A percentile compares a stretch with the other conserved stretches of the same genome.
These are phyloP conservation scores for Myotis planiceps DNA, from an alignment of 2,797 vertebrate genomes.

Conservation along the genomic window DNA sequence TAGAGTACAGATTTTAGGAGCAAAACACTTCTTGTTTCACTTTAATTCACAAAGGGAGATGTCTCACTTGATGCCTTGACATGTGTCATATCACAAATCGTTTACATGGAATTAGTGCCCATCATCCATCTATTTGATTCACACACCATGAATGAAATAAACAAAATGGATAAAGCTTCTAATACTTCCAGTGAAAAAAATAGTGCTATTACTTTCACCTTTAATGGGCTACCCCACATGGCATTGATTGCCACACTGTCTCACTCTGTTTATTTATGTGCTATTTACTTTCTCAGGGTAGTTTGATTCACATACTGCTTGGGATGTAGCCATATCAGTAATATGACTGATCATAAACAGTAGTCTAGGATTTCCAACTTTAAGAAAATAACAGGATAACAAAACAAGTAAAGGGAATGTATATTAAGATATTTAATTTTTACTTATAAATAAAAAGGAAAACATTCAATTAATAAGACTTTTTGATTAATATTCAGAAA, in stretches of 20 bases:
- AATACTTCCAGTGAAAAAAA: conserved; percentile 2
- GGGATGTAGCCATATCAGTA: neutral
- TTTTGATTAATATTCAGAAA: conserved; percentile 28
- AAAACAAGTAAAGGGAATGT: neutral
- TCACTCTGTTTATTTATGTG: neutral
- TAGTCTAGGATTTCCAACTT: neutral
- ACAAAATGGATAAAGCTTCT: conserved; percentile 17
- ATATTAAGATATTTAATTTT: conserved; percentile 1
- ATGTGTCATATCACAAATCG: conserved; percentile 48
- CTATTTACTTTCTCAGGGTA: neutral
- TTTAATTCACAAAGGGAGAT: conserved; percentile 62
- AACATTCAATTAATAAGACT: neutral
- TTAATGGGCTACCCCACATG: neutral
- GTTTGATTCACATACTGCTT: neutral
- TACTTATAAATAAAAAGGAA: conserved; percentile 8
- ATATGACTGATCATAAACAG: neutral
- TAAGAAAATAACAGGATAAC: neutral
- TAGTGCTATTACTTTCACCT: neutral
- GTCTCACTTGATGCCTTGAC: conserved; percentile 62
- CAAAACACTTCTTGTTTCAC: conserved; percentile 68
- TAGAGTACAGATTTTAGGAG: conserved; percentile 73
- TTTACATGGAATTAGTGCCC: conserved; percentile 42
- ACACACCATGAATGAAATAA: conserved; percentile 42
- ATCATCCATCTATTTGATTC: conserved; percentile 52
- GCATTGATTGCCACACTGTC: neutral